Evolutionary conservation across 1,140 invertebrate species (phyloP).

Genomic region (Meloidogyne hapla): DNA sequence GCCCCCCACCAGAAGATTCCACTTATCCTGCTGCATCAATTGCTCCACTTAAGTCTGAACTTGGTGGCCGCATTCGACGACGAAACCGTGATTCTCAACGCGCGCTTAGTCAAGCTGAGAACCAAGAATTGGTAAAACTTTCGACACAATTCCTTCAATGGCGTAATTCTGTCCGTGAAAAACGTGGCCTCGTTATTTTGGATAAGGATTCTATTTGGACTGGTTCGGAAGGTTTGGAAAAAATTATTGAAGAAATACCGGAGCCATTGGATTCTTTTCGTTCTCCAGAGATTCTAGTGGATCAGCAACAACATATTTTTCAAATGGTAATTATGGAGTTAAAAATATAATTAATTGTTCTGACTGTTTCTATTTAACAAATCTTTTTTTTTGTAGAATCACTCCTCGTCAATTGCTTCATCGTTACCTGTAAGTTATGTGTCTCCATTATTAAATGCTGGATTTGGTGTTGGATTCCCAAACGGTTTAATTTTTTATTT

Average conservation of each 20-base stretch:
- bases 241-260: not conserved
- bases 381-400: not conserved
- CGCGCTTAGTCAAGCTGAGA: slow-evolving; percentile 41
- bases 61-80: slow-evolving; percentile 12
- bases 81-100: slow-evolving; percentile 55
- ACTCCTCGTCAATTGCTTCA: not conserved
- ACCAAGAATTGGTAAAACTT: slow-evolving; percentile 16
- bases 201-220: not conserved
- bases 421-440: not conserved
- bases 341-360: no score
- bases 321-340: no score
- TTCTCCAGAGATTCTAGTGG: not conserved
- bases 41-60: slow-evolving; percentile 60
- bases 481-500: no score
- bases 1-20: slow-evolving; percentile 55
- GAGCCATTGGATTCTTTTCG: not conserved
- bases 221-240: slow-evolving; percentile 6
- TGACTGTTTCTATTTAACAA: no score
- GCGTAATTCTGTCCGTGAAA: slow-evolving; percentile 8
- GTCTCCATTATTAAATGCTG: not conserved
- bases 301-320: no score
- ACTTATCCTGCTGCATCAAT: slow-evolving; percentile 49
- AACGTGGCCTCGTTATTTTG: slow-evolving; percentile 11
- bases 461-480: not conserved
- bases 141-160: slow-evolving; percentile 28